Evolutionary conservation across 1,140 invertebrate genomes (phyloP), one percentile per base, ranked within the genome.

Genomic region (Olivierus martensii): DNA sequence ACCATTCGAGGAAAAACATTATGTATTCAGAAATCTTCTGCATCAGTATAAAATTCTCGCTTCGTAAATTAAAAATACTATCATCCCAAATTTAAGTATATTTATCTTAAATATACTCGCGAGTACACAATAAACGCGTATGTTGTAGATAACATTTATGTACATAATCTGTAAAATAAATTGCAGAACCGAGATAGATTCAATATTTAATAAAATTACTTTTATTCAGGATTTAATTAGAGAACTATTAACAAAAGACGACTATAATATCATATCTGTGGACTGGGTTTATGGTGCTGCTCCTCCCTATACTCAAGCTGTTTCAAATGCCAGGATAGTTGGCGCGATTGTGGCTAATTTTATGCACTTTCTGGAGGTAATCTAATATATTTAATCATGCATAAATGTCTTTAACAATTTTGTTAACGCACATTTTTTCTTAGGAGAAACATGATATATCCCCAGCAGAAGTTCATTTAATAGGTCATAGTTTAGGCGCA

Each of bases 221-320:
- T 41, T 19, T 53, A 47, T 55, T 12, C 61, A 79, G 77, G 68
- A 70, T 55, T 75, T 78, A 21, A 73, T 79, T 52, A 65, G 78
- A 4, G 79, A 81, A 59, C 61, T 87, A 17, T 69, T 89, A 54
- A 68, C 71, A 0, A 74, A 78, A 43, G 77, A 79, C 48, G 76
- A 80, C 43, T 77, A 77, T 43, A 85, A 84, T 39, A 83, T 90
- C 0, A 73, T 88, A 11, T 70, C 83, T 0, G 77, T 92, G 1
- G 87, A 91, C 62, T 93, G 89, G 89, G 77, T 81, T 37, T 76
- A 74, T 36, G 89, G 86, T 0, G 84, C 87, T 0, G 78, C 79
- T 49, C 87, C 87, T 1, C 87, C 87, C 0, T 93, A 93, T 63
- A 81, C 83, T 0, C 87, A 92, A 67, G 87, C 87, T 0, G 86